Percentiles rank a stretch among this genome's conserved stretches.
These are phyloP conservation scores for Vultur gryphus DNA, from an alignment of 2,797 vertebrate genomes.

Conservation along the genomic window DNA sequence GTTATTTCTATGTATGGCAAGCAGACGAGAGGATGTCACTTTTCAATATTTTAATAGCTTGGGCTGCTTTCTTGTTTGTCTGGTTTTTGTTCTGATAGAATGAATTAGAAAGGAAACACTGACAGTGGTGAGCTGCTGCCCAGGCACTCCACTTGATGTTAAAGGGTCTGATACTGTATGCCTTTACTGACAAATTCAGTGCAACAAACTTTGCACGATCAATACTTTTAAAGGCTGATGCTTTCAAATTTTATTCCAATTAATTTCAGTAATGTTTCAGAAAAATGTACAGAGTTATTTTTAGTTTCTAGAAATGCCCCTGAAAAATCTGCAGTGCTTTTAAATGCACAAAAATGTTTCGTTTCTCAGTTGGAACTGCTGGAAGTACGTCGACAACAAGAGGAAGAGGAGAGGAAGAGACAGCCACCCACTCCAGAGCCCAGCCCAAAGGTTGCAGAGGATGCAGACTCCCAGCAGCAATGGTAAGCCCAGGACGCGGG, in stretches of 20 bases:
- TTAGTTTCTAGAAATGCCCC: not conserved
- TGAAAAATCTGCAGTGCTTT: not conserved
- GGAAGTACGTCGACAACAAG: slow-evolving; percentile 92
- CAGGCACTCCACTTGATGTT: not conserved
- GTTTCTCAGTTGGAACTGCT: slow-evolving; percentile 86
- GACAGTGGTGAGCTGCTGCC: not conserved
- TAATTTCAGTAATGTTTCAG: not conserved
- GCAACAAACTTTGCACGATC: not conserved
- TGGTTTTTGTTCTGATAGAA: not conserved
- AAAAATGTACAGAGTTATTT: not conserved
- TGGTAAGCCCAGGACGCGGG: slow-evolving; percentile 68
- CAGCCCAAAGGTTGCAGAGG: slow-evolving; percentile 74
- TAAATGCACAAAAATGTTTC: not conserved
- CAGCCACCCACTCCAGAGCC: slow-evolving; percentile 81
- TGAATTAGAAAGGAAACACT: not conserved
- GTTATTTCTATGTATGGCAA: not conserved
- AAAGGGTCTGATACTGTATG: not conserved
- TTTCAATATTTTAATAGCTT: not conserved
- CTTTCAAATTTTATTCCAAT: not conserved
- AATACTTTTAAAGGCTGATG: not conserved
- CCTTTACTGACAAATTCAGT: not conserved
- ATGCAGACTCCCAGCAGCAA: slow-evolving; percentile 79
- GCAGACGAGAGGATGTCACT: not conserved
- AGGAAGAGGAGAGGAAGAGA: slow-evolving; percentile 90
- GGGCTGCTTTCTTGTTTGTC: not conserved